Base-by-base conservation (phyloP, 2,797 vertebrate species). In the Poeciliopsis gracilis region DNA sequence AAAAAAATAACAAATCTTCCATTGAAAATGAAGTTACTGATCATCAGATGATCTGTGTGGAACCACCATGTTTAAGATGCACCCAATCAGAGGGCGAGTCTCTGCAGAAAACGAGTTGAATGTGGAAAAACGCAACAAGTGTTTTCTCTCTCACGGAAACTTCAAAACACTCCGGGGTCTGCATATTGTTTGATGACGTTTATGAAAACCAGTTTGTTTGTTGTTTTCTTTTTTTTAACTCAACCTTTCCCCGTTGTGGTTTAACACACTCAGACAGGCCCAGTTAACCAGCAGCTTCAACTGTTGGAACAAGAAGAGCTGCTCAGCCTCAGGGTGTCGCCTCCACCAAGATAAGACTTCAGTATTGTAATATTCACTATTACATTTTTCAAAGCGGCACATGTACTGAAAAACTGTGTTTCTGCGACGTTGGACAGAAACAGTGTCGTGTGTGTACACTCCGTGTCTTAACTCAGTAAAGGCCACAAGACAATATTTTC, bases 211-310 rank as follows among this genome's bases (percentile, higher is more conserved):
- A 30, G 0, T 1, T 1, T 15, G 36, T 38, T 38, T 38, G 36
- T 38, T 38, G 36, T 33, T n/a, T 57, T 57, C n/a, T 13, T 55
- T n/a, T n/a, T 25, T 53, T 53, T n/a, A 20, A 23, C 6, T n/a
- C 16, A 63, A 18, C 8, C 3, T 23, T 38, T 72, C 10, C 10
- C 83, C 82, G 15, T 75, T 84, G 20, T 23, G 77, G 13, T 76
- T 85, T 1, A 73, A 70, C 9, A 81, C 85, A 2, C 86, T 88
- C 30, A 90, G 76, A 41, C 88, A 79, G 0, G 73, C 72, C n/a
- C 81, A 83, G 72, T 72, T 10, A 71, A 86, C 82, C 28, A 86
- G 67, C 63, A 88, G 78, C 69, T 87, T 80, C 77, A 78, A 84
- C 77, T 86, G 86, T 33, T 90, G 51, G 75, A 77, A 23, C 47